These are phyloP conservation scores for Sebastolobus altivelis DNA, from an alignment of 2,797 vertebrate genomes.

Conservation along the genomic window DNA sequence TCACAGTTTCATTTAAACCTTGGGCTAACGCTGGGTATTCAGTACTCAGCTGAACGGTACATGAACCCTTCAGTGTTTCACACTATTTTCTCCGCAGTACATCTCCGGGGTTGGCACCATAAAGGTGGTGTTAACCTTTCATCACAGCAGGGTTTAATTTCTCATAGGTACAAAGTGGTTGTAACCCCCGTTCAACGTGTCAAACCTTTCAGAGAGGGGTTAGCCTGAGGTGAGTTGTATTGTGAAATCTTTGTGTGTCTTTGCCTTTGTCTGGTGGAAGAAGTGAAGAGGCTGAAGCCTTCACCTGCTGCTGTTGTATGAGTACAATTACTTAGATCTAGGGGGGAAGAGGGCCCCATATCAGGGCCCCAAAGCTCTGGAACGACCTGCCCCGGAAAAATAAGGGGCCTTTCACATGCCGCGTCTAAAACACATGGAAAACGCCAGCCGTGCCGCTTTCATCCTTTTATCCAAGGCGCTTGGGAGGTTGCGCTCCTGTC, in stretches of 20 bases:
- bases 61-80: constrained; percentile 6
- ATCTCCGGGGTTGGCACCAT: neutral
- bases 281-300: neutral
- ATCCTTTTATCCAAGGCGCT: too few species aligned
- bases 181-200: constrained; percentile 9
- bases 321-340: neutral
- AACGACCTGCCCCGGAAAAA: neutral
- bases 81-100: neutral
- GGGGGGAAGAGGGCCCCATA: neutral
- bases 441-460: accelerated
- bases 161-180: neutral
- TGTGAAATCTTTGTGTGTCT: neutral
- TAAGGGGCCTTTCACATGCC: too few species aligned
- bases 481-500: too few species aligned
- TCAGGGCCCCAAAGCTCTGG: neutral
- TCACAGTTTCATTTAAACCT: constrained; percentile 1
- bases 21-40: neutral
- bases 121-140: constrained; percentile 20
- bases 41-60: neutral
- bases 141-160: constrained; percentile 11
- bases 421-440: too few species aligned
- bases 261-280: neutral
- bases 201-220: constrained; percentile 24
- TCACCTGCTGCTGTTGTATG: neutral
- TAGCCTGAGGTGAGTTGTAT: constrained; percentile 21